These are phyloP conservation scores for Choristoneura fumiferana DNA, from an alignment of 1,140 invertebrate species.

Conservation along the genomic window DNA sequence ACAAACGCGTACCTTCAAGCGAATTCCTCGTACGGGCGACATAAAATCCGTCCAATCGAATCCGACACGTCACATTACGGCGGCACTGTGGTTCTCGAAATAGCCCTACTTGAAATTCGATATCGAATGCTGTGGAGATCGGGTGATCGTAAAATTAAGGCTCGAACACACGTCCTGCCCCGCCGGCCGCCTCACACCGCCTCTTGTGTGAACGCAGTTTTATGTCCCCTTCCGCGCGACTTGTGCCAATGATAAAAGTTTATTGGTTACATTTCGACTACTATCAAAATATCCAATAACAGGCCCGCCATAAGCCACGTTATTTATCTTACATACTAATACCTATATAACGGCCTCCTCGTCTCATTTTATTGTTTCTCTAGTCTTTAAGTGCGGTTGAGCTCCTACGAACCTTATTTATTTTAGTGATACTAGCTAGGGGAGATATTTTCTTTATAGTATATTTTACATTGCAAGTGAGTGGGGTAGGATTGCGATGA, in stretches of 20 bases:
- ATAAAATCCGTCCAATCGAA: constrained; percentile 72
- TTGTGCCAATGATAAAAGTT: constrained; percentile 57
- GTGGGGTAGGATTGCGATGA: no score
- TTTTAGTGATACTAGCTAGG: constrained; percentile 10
- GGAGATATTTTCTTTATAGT: constrained; percentile 24
- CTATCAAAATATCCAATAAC: constrained; percentile 51
- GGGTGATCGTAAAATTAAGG: constrained; percentile 68
- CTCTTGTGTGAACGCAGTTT: constrained; percentile 31
- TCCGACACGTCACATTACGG: constrained; percentile 68
- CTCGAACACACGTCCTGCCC: constrained; percentile 42
- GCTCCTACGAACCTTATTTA: constrained; percentile 12
- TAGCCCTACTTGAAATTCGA: constrained; percentile 71
- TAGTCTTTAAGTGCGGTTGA: constrained; percentile 11
- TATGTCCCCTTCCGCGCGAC: constrained; percentile 40
- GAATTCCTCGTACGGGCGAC: constrained; percentile 49
- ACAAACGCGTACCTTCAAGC: constrained; percentile 45
- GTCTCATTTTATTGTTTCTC: constrained; percentile 20
- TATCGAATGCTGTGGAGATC: constrained; percentile 57
- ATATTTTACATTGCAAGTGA: neutral
- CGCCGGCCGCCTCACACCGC: constrained; percentile 31
- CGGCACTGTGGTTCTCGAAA: constrained; percentile 55
- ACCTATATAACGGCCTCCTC: constrained; percentile 21
- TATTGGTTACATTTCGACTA: constrained; percentile 52
- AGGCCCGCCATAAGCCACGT: constrained; percentile 38
- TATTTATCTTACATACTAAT: constrained; percentile 33